Base-by-base conservation (phyloP, 2,113 vertebrate genomes). In the Anser brachyrhynchus region DNA sequence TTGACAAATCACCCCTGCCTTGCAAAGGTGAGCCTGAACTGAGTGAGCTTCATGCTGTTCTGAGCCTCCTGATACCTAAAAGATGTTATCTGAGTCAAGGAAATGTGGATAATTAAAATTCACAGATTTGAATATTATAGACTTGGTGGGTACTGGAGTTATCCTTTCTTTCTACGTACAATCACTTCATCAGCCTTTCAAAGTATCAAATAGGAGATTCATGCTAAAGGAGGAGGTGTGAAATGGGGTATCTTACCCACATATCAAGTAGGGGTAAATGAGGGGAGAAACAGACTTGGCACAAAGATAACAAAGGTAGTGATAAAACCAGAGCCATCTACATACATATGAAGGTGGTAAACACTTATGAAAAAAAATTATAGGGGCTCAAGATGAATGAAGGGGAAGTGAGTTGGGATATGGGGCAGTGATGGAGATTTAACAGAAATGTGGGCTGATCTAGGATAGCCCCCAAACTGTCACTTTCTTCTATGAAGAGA, bases 21-120 rank as follows among this genome's bases (percentile, higher is more conserved):
- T 65, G 93, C 76, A 79, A 92, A 95, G 90, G 66, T 89, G 92
- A 95, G 35, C 62, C 76, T 92, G 77, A 92, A 43, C n/a, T 74
- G 33, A 13, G 37, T 3, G 1, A 91, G 64, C 77, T 51, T 22
- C 96, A 43, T n/a, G 91, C 87, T 92, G 86, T 69, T 96, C 81
- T 94, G 95, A 87, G 74, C 51, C 54, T 44, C 1, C 1, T 13
- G 41, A 64, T 92, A 86, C 73, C 86, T 90, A 65, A 92, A 90
- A 92, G 28, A 29, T 85, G 70, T 66, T 95, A 43, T 22, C 41
- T 59, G 84, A 84, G 55, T 89, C 89, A 92, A 92, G 80, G 89
- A 94, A 87, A 84, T 6, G 25, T 74, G 70, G 66, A 81, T 81
- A 94, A 96, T 93, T 94, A 84, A 79, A 93, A 84, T 84, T 73